Base-by-base conservation (phyloP, 1,140 invertebrate genomes). In the Drosophila seguyi region DNA sequence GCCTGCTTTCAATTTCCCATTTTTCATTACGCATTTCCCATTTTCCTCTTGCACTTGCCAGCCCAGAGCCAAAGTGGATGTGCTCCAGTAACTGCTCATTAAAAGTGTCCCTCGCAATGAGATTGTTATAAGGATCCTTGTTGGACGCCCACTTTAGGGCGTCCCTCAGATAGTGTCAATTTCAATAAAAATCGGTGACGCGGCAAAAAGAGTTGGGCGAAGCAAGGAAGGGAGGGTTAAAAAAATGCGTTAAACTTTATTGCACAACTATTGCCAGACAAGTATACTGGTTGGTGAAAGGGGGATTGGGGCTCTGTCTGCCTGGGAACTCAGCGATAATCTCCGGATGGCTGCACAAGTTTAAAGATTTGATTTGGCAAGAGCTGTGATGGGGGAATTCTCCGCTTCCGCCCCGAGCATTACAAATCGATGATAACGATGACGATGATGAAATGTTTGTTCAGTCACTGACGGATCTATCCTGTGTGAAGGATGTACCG, bases 121-220 rank as follows among this genome's bases (percentile, higher is more conserved):
- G 76, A 76, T 58, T 86, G 53, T 68, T 61, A 73, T 68, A 88
- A 41, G 57, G 75, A 87, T 88, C 77, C 67, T 73, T 68, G 61
- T 52, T 42, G 59, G 50, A 52, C 41, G 38, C 38, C 39, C 36
- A n/a, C 25, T 41, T 45, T 29, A 39, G 42, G 10, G 31, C 56
- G 39, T n/a, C 41, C 48, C 38, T 10, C 29, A 79, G 83, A 84
- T 88, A 87, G 80, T 84, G 85, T 88, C 84, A 88, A 90, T 88
- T 84, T 88, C 84, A 88, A 88, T 88, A 88, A 88, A 88, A 88
- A 90, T 84, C 82, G 84, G 90, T 90, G 84, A 90, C 67, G 69
- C 81, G 71, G 81, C 84, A 84, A 90, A 77, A 57, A 65, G 66
- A 27, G 18, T 2, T 13, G 36, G 62, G 45, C 45, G 44, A 50